These are phyloP conservation scores for Andrena dorsata DNA, from an alignment of 2,888 invertebrate species.

Conservation along the genomic window DNA sequence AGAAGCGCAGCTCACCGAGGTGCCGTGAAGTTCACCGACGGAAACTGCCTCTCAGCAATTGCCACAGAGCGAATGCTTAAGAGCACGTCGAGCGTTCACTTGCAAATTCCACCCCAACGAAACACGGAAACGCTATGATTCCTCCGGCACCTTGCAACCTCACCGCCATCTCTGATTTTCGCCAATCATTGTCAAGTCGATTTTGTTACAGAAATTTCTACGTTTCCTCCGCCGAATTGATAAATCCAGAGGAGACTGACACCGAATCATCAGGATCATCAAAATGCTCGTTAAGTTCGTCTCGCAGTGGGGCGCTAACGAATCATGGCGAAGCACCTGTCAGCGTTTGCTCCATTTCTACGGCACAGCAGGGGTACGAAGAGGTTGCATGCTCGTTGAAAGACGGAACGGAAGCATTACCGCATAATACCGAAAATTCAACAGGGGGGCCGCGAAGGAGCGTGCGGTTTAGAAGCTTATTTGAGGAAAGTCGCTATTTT, in stretches of 20 bases:
- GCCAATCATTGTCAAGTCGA: no score
- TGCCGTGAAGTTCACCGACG: conserved; percentile 52
- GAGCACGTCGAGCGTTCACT: conserved; percentile 16
- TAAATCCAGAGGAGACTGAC: no score
- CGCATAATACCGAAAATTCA: conserved; percentile 57
- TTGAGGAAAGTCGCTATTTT: conserved; percentile 72
- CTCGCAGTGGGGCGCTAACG: conserved; percentile 3
- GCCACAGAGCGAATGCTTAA: conserved; percentile 54
- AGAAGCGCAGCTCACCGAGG: conserved; percentile 18
- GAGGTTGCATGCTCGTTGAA: conserved; percentile 37
- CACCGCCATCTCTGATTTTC: background rate
- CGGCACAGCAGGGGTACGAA: background rate
- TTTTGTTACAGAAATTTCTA: conserved; percentile 6
- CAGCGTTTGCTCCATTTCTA: background rate
- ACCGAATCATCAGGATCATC: background rate
- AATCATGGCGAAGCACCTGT: background rate
- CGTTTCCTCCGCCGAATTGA: no score
- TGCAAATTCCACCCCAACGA: background rate
- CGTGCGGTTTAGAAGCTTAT: conserved; percentile 63
- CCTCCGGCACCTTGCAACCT: background rate
- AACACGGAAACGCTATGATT: background rate
- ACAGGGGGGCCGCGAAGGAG: conserved; percentile 36
- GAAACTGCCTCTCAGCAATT: conserved; percentile 22
- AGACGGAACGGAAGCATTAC: conserved; percentile 35
- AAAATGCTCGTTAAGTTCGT: background rate